Percentiles rank a stretch among this genome's conserved stretches.
phyloP scores from a whole-genome alignment of 2,797 vertebrate species.

The Thripadectes ignobilis region DNA sequence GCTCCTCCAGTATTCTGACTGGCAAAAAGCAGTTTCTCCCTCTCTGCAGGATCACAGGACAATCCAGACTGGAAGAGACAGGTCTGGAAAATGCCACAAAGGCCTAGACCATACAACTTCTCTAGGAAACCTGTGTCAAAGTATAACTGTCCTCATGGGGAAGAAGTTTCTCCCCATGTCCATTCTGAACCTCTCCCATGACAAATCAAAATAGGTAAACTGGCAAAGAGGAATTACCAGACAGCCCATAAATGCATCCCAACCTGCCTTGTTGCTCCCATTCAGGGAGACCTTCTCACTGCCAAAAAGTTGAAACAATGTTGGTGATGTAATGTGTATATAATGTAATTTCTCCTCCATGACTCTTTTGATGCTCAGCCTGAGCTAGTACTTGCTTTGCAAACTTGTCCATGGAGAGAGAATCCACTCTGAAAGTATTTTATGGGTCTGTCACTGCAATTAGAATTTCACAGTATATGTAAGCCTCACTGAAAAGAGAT shows the following conservation, averaged over 20 bases:
- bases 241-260: background rate
- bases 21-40: background rate
- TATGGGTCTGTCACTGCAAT: background rate
- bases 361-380: background rate
- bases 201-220: background rate
- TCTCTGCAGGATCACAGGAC: background rate
- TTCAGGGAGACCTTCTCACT: background rate
- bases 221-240: background rate
- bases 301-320: background rate
- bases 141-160: background rate
- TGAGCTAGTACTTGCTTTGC: background rate
- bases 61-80: background rate
- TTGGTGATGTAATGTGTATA: background rate
- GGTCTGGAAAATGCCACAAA: background rate
- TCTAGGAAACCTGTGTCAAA: background rate
- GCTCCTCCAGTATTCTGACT: background rate
- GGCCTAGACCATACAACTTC: background rate
- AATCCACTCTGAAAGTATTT: background rate
- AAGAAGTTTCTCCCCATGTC: background rate
- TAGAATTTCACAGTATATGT: background rate
- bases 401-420: background rate
- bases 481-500: background rate
- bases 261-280: background rate
- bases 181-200: background rate
- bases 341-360: background rate